These are phyloP conservation scores for Mesoligia furuncula DNA, from an alignment of 2,888 invertebrate species.

Conservation along the genomic window DNA sequence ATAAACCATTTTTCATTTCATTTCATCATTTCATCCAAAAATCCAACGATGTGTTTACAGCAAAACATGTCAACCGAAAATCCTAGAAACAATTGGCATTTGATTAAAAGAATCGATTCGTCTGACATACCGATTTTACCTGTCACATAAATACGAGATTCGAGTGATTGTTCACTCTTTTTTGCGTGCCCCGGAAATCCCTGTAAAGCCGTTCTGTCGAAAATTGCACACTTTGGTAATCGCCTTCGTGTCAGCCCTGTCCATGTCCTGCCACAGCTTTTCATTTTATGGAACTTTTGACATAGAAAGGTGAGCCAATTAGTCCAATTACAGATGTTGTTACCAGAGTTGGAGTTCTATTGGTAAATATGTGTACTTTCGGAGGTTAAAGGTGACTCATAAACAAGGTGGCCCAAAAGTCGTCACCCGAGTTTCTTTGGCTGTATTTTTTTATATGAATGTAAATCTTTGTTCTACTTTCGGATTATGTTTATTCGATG, in stretches of 20 bases:
- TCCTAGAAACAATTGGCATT: constrained; percentile 15
- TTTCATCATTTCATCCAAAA: not conserved
- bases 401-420: too few relatives aligned
- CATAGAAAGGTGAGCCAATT: constrained; percentile 10
- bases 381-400: not conserved
- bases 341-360: not conserved
- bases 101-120: constrained; percentile 4
- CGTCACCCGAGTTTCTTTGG: too few relatives aligned
- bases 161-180: not conserved
- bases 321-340: not conserved
- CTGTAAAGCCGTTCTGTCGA: not conserved
- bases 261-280: constrained; percentile 15
- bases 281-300: constrained; percentile 30
- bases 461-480: too few relatives aligned
- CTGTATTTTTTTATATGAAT: too few relatives aligned
- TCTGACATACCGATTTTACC: not conserved
- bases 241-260: constrained; percentile 12
- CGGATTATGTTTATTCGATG: too few relatives aligned
- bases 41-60: not conserved
- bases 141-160: constrained; percentile 4
- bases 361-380: not conserved
- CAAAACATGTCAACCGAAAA: constrained; percentile 10
- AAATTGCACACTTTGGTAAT: constrained; percentile 10
- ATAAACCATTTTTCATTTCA: not conserved
- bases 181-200: not conserved